These are phyloP conservation scores for Poecilobothrus nobilitatus DNA, from an alignment of 2,888 invertebrate genomes.

Conservation along the genomic window DNA sequence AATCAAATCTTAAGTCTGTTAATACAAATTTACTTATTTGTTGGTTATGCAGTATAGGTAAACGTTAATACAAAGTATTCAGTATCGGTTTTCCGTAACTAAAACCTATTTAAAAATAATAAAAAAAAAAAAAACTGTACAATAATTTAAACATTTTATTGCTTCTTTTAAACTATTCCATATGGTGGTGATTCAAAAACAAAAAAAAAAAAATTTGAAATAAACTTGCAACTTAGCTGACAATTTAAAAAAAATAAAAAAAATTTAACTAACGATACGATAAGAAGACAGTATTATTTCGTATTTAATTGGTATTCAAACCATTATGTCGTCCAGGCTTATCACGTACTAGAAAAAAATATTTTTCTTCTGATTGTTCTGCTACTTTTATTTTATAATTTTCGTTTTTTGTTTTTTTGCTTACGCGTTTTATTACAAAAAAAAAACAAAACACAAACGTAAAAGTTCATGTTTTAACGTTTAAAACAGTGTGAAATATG, in stretches of 20 bases:
- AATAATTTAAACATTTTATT: too few relatives aligned
- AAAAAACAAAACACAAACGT: background rate
- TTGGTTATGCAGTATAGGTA: too few relatives aligned
- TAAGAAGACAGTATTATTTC: background rate
- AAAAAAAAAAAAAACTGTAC: too few relatives aligned
- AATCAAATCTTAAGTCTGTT: too few relatives aligned
- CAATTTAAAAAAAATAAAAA: background rate
- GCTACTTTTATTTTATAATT: background rate
- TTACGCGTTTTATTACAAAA: background rate
- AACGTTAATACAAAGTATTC: too few relatives aligned
- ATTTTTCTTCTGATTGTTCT: too few relatives aligned
- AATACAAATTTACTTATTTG: too few relatives aligned
- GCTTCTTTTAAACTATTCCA: background rate
- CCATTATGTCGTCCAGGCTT: constrained; percentile 23
- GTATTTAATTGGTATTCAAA: constrained; percentile 24
- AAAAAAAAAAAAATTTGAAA: too few relatives aligned
- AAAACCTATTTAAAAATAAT: too few relatives aligned
- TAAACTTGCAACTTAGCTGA: too few relatives aligned
- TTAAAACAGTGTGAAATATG: too few relatives aligned
- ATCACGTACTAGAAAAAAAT: constrained; percentile 21
- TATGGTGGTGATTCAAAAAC: background rate
- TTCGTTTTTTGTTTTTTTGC: background rate
- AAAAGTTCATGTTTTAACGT: background rate
- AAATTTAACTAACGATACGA: background rate
- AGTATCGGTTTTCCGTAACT: too few relatives aligned